Evolutionary conservation across 2,113 vertebrate species (phyloP).

Genomic region (Cryptotis parvus): DNA sequence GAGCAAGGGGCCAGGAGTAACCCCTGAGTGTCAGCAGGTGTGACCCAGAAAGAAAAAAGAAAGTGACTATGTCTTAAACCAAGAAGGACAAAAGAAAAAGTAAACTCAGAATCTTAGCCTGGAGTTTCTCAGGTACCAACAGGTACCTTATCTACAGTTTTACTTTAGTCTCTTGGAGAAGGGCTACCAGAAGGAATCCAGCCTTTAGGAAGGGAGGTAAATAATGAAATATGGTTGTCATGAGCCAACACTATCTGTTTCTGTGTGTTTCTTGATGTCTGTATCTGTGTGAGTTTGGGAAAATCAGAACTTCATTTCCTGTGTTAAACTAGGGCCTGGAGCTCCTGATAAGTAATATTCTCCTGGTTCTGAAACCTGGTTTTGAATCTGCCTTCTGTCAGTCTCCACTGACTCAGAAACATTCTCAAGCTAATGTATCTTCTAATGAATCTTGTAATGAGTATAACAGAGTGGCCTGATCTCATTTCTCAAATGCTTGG

Average conservation of each 20-base stretch:
- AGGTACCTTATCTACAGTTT: slow-evolving; percentile 40
- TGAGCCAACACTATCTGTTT: neutral
- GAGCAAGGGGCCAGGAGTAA: too few relatives aligned
- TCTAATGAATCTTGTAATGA: neutral
- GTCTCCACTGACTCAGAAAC: neutral
- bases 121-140: slow-evolving; percentile 27
- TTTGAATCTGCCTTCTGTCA: neutral
- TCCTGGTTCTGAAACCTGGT: neutral
- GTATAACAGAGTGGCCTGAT: slow-evolving; percentile 6
- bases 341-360: neutral
- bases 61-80: neutral
- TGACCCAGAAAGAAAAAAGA: too few relatives aligned
- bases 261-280: neutral
- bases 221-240: neutral
- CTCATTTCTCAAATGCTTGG: neutral
- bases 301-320: neutral
- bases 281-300: neutral
- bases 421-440: neutral
- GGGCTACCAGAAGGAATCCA: slow-evolving; percentile 25
- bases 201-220: neutral
- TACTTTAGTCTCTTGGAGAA: slow-evolving; percentile 28
- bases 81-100: neutral
- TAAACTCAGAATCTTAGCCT: slow-evolving; percentile 23
- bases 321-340: neutral
- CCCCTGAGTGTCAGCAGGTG: too few relatives aligned